A percentile compares a stretch with the other conserved stretches of the same genome.
Conservation (phyloP, 2,113 vertebrate species). For the Tetrao urogallus region DNA sequence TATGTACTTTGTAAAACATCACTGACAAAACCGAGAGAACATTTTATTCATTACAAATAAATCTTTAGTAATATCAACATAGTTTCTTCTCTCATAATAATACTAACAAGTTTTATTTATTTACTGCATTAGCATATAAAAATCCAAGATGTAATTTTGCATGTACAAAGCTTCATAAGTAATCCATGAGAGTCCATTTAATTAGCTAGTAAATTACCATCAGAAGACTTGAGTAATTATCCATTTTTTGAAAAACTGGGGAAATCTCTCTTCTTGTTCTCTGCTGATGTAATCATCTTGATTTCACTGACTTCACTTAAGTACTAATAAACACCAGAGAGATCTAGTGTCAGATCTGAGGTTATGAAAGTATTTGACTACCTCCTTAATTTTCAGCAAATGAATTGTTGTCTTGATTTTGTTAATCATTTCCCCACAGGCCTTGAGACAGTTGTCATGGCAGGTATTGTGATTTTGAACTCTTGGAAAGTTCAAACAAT, state of each 20-base stretch:
- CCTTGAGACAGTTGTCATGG: neutral
- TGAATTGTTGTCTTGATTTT: neutral
- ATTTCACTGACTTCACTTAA: neutral
- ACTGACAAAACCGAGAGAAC: neutral
- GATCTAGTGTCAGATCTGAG: neutral
- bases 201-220: slow-evolving; percentile 26
- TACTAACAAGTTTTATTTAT: neutral
- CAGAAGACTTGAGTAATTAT: slow-evolving; percentile 22
- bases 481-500: neutral
- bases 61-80: neutral
- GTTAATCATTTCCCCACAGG: neutral
- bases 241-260: neutral
- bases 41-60: neutral
- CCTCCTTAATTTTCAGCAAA: neutral
- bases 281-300: neutral
- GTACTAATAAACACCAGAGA: neutral
- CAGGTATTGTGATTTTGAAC: neutral
- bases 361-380: neutral
- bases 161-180: neutral
- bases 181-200: slow-evolving; percentile 6
- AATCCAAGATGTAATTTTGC: neutral
- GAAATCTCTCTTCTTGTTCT: neutral
- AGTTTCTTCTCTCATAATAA: neutral
- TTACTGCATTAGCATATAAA: neutral
- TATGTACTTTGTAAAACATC: neutral